phyloP scores from a whole-genome alignment of 2,888 invertebrate species.

The Endomychus coccineus region DNA sequence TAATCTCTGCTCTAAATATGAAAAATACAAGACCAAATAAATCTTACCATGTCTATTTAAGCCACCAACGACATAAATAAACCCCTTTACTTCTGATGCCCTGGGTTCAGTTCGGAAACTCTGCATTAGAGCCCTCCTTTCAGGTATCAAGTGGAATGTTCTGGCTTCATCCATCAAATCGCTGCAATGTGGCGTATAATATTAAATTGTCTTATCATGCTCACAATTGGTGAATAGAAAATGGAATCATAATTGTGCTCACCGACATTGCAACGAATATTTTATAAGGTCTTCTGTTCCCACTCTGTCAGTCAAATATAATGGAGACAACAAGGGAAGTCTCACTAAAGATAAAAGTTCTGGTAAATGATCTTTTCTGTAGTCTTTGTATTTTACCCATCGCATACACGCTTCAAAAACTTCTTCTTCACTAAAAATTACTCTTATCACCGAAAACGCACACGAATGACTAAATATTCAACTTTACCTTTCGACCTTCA shows the following conservation, averaged over 20 bases:
- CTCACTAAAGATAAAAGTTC: slow-evolving; percentile 68
- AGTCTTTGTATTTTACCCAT: slow-evolving; percentile 66
- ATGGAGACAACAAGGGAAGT: slow-evolving; percentile 71
- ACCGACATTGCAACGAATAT: slow-evolving; percentile 71
- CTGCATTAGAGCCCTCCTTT: slow-evolving; percentile 67
- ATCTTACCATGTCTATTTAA: slow-evolving; percentile 64
- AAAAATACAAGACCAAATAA: too few species aligned
- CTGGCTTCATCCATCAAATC: slow-evolving; percentile 82
- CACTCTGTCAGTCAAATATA: slow-evolving; percentile 73
- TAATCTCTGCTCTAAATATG: too few species aligned
- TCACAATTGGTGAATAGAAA: slow-evolving; percentile 7
- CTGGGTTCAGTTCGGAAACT: slow-evolving; percentile 70
- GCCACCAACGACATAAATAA: slow-evolving; percentile 82
- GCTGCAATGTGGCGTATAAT: slow-evolving; percentile 38
- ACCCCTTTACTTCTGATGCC: slow-evolving; percentile 67
- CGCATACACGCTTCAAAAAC: slow-evolving; percentile 78
- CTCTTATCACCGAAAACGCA: slow-evolving; percentile 3
- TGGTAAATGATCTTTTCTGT: slow-evolving; percentile 54
- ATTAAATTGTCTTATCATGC: not conserved
- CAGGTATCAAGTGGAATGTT: slow-evolving; percentile 82
- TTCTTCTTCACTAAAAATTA: slow-evolving; percentile 57
- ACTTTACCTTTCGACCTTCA: slow-evolving; percentile 55
- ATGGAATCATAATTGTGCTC: slow-evolving; percentile 2
- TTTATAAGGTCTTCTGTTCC: slow-evolving; percentile 71
- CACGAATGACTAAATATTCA: not conserved